Conservation (phyloP, 37 sponge, comb jelly and placozoan genomes). For the Tethya wilhelma region DNA sequence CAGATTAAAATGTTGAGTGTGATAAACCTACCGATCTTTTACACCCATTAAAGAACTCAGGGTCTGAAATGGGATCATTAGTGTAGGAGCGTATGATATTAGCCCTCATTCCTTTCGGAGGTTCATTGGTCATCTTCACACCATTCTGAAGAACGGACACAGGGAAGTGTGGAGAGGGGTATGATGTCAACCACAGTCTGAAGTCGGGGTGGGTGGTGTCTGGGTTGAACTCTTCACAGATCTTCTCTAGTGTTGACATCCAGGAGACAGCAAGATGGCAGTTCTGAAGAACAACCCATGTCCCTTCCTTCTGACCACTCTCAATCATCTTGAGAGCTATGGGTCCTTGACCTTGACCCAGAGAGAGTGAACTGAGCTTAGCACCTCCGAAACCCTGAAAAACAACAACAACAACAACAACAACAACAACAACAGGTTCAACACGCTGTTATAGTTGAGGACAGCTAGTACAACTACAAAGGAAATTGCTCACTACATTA, state of each 20-base stretch:
- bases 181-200: conserved; percentile 97
- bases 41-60: conserved; percentile 92
- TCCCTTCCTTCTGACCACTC: conserved; percentile 93
- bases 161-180: conserved; percentile 97
- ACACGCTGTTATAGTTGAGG: neutral
- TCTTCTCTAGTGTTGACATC: conserved; percentile 97
- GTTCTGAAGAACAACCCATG: conserved; percentile 99
- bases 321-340: conserved; percentile 98
- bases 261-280: conserved; percentile 99
- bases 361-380: conserved; percentile 91
- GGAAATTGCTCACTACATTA: neutral
- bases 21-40: conserved; percentile 73
- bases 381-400: conserved; percentile 95
- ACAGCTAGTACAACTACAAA: neutral
- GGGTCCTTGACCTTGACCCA: conserved; percentile 99
- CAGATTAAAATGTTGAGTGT: neutral
- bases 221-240: conserved; percentile 97
- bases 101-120: conserved; percentile 98
- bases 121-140: conserved; percentile 99
- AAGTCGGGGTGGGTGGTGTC: conserved; percentile 97
- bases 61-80: conserved; percentile 93
- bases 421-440: too few relatives aligned
- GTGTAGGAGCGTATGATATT: conserved; percentile 96
- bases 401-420: too few relatives aligned
- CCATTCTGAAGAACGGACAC: conserved; percentile 99